phyloP scores from a whole-genome alignment of 1,140 invertebrate genomes.

The Pseudomyrmex flavicornis region DNA sequence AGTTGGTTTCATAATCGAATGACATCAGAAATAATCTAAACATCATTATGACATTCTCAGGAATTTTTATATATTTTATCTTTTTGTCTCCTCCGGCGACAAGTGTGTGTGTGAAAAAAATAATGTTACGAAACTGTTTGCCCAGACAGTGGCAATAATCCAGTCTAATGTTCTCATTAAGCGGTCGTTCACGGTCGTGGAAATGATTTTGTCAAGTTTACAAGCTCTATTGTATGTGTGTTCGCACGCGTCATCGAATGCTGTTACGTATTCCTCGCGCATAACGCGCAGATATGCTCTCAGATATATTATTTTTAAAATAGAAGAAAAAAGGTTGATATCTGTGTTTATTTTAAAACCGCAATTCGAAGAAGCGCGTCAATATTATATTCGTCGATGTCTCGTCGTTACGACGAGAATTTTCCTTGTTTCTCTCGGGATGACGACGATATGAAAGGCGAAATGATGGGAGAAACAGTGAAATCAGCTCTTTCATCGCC shows the following conservation, averaged over 20 bases:
- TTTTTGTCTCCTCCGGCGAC: background rate
- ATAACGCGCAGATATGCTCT: no score
- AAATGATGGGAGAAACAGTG: constrained; percentile 59
- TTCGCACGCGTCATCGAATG: no score
- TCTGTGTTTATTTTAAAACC: background rate
- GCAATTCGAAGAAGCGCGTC: background rate
- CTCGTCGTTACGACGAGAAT: background rate
- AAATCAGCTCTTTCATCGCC: constrained; percentile 64
- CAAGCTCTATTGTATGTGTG: background rate
- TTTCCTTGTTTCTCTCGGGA: constrained; percentile 3
- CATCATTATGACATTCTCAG: no score
- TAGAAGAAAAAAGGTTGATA: no score
- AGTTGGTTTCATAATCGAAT: no score
- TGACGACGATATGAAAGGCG: constrained; percentile 23
- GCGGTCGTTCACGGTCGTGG: constrained; percentile 8
- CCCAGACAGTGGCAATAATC: constrained; percentile 61
- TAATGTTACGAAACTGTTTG: constrained; percentile 36
- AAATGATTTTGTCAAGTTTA: constrained; percentile 52
- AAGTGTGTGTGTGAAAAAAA: constrained; percentile 64
- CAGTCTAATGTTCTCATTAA: constrained; percentile 71
- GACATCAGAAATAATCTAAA: no score
- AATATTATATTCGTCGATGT: background rate
- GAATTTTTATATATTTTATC: constrained; percentile 4
- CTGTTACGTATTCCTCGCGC: no score
- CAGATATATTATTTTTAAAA: no score